Evolutionary conservation across 2,113 vertebrate genomes (phyloP), one percentile per base, ranked within the genome.

Genomic region (Thunnus thynnus): DNA sequence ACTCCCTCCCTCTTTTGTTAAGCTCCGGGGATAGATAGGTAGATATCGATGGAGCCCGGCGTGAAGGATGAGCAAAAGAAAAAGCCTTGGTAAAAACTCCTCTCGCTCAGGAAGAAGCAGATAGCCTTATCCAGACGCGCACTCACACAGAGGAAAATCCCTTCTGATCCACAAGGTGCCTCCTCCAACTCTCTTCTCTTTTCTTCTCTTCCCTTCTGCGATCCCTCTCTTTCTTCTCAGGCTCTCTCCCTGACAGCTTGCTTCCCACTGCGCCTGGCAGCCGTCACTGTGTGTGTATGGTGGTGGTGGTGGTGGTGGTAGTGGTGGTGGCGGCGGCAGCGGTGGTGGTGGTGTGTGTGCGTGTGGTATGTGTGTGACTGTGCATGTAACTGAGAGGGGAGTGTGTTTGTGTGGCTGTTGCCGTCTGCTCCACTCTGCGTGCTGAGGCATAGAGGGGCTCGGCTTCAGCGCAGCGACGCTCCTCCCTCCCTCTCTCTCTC

Each of bases 351-450:
- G 65, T 47, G 72, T 80, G 85, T 79, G 56, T 79, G 87, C 18
- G 72, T 76, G 86, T 83, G 86, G 76, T 84, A 79, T 86, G 93
- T 88, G 90, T 88, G 92, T 89, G 90, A 87, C 84, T 87, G 90
- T 93, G 91, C 80, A 87, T 88, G 87, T 91, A 89, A 91, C 86
- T 87, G 91, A 87, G 89, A 81, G 91, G 87, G 85, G 87, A 90
- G 88, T 79, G 92, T 91, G 89, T 91, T 86, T 90, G 86, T 94
- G 92, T 86, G 90, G 89, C 88, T 91, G 88, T 84, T 91, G 93
- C 93, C 88, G 94, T 94, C 93, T 93, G 94, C 93, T 95, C 93
- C 92, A 92, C 92, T 94, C 85, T 92, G 89, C 85, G 89, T 87
- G 89, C 86, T 76, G 86, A 89, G 91, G 89, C 86, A 94, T 67